Evolutionary conservation across 2,113 vertebrate genomes (phyloP), one percentile per base, ranked within the genome.

Genomic region (Motacilla tschutschensis): DNA sequence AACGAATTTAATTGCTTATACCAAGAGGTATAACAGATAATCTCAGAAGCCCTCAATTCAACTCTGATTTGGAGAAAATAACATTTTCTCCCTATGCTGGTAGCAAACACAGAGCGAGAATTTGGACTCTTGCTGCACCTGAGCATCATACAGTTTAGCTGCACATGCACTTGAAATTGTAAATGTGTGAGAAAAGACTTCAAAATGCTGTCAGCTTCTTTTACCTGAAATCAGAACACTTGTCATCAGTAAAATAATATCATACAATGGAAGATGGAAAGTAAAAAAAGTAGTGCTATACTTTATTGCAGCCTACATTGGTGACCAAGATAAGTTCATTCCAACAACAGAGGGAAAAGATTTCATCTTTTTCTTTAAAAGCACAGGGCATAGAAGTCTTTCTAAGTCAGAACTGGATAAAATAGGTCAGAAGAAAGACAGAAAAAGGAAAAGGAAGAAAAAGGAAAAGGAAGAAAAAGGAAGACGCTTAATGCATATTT

Each of bases 371-470:
- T 54, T 20, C 58, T 83, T 80, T 63, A 78, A 67, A 91, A 80
- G 7, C 17, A 53, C 43, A 88, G 67, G 12, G 5, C 41, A 80
- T 0, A 74, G 44, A 78, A 55, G 10, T 46, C 19, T 85, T 89
- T 80, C 60, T 51, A 83, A 78, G 74, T 62, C 59, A 73, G 40
- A 84, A 72, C 24, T 36, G 47, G 15, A 76, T 73, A 82, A 91
- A 90, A 92, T 43, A 88, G 50, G 59, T 93, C 81, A 93, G 18
- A 35, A 50, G 24, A 83, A 91, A 53, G 60, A 67, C 10, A 84
- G 35, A 69, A 55, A 79, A 79, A 43, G 8, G 3, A 16, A 36
- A 55, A 57, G 17, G 36, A 76, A 47, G 7, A 3, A 17, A 71
- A 40, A 28, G 7, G 13, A 71, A 40, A 40, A 40, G 40, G 40